Base-by-base conservation (phyloP, 2,888 invertebrate genomes). In the Hoplodrina blanda region DNA sequence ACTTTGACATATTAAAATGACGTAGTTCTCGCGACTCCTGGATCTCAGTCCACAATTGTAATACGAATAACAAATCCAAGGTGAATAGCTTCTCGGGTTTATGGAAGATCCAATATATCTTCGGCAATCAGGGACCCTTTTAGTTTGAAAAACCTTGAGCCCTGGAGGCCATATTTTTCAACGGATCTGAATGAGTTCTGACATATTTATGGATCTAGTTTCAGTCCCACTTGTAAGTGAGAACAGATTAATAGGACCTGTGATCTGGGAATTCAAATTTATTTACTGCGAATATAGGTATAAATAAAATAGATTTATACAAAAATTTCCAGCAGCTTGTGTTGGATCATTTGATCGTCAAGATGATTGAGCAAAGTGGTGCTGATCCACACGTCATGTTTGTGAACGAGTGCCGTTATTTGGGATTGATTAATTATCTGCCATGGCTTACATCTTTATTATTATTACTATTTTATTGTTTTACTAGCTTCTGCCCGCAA, bases 201-300 rank as follows among this genome's bases (percentile, higher is more conserved):
- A 30, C 73, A 70, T 73, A 33, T 80, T 80, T 78, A 80, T 81
- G 53, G 65, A 30, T 15, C 25, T 59, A 13, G 44, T 55, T 66
- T 69, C 59, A 55, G 44, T 10, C 20, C 19, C 33, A 62, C 19
- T 57, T 61, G 20, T 49, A 49, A 56, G 15, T 37, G 49, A 13
- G 13, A 37, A 57, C 30, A 56, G 25, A 65, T 54, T 62, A 53
- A 64, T 64, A 19, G 54, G 8, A 13, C 1, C 5, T 49, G 54
- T 19, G 52, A 55, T 62, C 46, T 62, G 20, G 46, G 46, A 46
- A 41, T 49, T 19, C 41, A 3, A 10, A 11, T 41, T 41, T 11
- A 11, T 3, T 11, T 11, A 41, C 2, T 25, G 25, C 25, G 25
- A 2, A 25, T 25, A 2, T 25, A 25, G 25, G 25, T 25, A 25